Base-by-base conservation (phyloP, 1,140 invertebrate species). In the Gonioctena quinquepunctata region DNA sequence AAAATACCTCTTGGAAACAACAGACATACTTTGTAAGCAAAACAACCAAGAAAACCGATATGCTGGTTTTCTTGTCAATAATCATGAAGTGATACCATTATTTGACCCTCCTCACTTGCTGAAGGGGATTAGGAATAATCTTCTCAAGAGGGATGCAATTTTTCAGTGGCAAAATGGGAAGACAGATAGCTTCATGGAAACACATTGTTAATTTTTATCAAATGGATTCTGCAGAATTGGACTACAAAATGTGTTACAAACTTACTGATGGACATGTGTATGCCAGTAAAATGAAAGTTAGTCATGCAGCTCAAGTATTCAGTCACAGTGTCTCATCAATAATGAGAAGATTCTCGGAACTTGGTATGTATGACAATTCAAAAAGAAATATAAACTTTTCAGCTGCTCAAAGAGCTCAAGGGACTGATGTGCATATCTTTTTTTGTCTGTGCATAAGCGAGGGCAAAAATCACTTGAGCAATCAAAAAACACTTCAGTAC, bases 231-330 rank as follows among this genome's bases (percentile, higher is more conserved):
- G 50, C 54, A 28, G 65, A 66, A 56, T 26, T 33, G 19, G 50
- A 28, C n/a, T 66, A 57, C 8, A 66, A 57, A 16, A 50, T 66
- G 6, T 70, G 61, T 42, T 33, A 65, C n/a, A 70, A 70, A 23
- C 16, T 64, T 13, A 70, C 19, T 11, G 11, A n/a, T 13, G 13
- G 26, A 19, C 68, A 65, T 26, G 56, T 63, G n/a, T 42, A 42
- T 42, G n/a, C 8, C 8, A 16, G 56, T 3, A 70, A 64, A 56
- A 64, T 70, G 23, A 65, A 63, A 59, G 68, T 70, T 19, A 65
- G 16, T 18, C 3, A 42, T 4, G 48, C 50, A 18, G 52, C 60
- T 6, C 62, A 70, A 70, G 54, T 63, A 27, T 70, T 70, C 50
- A 68, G 66, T 18, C 21, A 68, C 33, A 68, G 42, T 48, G 66